Evolutionary conservation across 2,113 vertebrate species (phyloP), one percentile per base, ranked within the genome.

Genomic region (Scopus umbretta): DNA sequence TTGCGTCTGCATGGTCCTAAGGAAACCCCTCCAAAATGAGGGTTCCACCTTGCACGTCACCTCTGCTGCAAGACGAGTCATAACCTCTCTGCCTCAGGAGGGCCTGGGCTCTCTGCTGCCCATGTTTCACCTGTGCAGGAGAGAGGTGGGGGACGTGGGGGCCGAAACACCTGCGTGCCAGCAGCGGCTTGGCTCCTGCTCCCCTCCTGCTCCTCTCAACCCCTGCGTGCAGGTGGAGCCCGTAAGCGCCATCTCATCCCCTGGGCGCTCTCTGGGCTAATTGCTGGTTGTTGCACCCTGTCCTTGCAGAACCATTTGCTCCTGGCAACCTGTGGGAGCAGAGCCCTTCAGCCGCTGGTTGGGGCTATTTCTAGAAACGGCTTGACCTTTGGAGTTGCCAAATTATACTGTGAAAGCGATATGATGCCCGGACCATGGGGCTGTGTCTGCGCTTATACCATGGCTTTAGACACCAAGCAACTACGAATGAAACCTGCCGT

Each of bases 241-340:
- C 2, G 0, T 49, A 27, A 49, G 32, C 4, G 1, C 58, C 1
- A 0, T 52, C 36, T 49, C n/a, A 5, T 21, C 22, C 18, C n/a
- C n/a, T 7, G 17, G 43, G 40, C n/a, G 14, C 14, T 20, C 52
- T 53, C 52, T 42, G 38, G 38, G 27, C 21, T 89, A 59, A 86
- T 29, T 59, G 43, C 75, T 65, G 66, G 16, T 42, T 68, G 62
- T 65, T 6, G 4, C 0, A 1, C 11, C 32, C 45, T 45, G 22
- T 71, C 72, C 42, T 67, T 55, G 40, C 18, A 74, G 58, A 61
- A 74, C 72, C 45, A 3, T 73, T 86, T 49, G 27, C 49, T 63
- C 26, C 23, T 0, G 0, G 13, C 7, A 7, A 34, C 50, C 61
- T 15, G 67, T 1, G 0, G 62, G 29, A 65, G 66, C 19, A 86